Conservation (phyloP, 1,140 invertebrate genomes). For the Drosophila kurseongensis region DNA sequence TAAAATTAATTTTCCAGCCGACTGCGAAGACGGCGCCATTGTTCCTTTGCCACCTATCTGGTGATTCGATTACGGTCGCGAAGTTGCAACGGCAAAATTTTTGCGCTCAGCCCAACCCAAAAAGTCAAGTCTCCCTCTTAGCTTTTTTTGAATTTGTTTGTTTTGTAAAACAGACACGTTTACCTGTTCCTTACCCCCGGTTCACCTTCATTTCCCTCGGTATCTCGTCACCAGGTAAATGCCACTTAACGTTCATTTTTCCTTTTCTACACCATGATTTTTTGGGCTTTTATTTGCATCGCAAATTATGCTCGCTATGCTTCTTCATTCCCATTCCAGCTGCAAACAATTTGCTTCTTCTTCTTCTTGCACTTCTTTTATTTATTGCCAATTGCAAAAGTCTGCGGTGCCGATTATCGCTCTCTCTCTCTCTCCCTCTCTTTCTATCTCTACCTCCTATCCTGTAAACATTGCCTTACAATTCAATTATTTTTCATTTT, state of each 20-base stretch:
- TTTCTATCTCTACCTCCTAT: constrained; percentile 14
- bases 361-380: constrained; percentile 43
- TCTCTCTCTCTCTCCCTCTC: constrained; percentile 19
- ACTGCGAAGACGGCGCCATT: constrained; percentile 36
- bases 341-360: constrained; percentile 55
- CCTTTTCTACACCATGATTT: constrained; percentile 63
- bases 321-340: constrained; percentile 32
- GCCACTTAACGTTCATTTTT: constrained; percentile 68
- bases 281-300: constrained; percentile 73
- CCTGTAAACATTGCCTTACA: constrained; percentile 67
- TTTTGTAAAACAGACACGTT: constrained; percentile 80
- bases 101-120: constrained; percentile 38
- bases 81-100: constrained; percentile 73
- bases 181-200: constrained; percentile 4
- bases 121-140: background rate
- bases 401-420: constrained; percentile 53
- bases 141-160: constrained; percentile 60
- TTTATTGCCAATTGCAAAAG: constrained; percentile 75
- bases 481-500: constrained; percentile 82
- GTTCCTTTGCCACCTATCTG: constrained; percentile 61
- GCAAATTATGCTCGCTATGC: constrained; percentile 61
- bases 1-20: constrained; percentile 55
- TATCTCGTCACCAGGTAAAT: constrained; percentile 58
- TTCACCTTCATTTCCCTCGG: background rate
- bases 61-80: constrained; percentile 63